Percentiles rank a stretch among this genome's conserved stretches.
Conservation (phyloP, 1,140 invertebrate species). For the Arion vulgaris region DNA sequence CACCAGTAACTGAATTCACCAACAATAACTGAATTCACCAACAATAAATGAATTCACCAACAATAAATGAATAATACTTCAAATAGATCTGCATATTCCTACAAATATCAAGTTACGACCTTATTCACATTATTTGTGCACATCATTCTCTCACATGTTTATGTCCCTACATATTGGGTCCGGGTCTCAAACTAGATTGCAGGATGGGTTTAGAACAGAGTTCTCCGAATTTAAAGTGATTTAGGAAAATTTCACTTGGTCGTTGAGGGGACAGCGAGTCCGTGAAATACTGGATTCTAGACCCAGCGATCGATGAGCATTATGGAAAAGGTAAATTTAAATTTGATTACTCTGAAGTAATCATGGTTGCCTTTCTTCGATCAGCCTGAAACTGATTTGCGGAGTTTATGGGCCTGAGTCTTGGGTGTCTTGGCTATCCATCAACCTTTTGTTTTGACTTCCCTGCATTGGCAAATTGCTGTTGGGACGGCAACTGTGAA, state of each 20-base stretch:
- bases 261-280: neutral
- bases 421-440: neutral
- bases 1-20: too few relatives aligned
- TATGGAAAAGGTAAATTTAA: neutral
- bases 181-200: neutral
- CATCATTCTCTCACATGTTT: too few relatives aligned
- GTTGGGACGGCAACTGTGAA: too few relatives aligned
- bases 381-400: neutral
- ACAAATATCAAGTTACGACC: too few relatives aligned
- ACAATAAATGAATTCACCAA: too few relatives aligned
- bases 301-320: neutral
- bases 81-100: too few relatives aligned
- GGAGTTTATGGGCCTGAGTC: neutral
- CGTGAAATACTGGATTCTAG: neutral
- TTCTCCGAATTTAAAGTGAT: conserved; percentile 4
- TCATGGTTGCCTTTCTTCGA: conserved; percentile 12
- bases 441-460: neutral
- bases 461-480: too few relatives aligned
- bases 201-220: neutral
- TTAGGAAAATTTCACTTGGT: neutral
- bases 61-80: too few relatives aligned
- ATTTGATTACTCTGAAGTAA: conserved; percentile 5
- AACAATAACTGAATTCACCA: too few relatives aligned
- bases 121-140: too few relatives aligned
- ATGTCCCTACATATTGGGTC: neutral